Percentiles rank a stretch among this genome's conserved stretches.
Evolutionary conservation across 2,888 invertebrate genomes (phyloP).

Genomic region (Adela reaumurella): DNA sequence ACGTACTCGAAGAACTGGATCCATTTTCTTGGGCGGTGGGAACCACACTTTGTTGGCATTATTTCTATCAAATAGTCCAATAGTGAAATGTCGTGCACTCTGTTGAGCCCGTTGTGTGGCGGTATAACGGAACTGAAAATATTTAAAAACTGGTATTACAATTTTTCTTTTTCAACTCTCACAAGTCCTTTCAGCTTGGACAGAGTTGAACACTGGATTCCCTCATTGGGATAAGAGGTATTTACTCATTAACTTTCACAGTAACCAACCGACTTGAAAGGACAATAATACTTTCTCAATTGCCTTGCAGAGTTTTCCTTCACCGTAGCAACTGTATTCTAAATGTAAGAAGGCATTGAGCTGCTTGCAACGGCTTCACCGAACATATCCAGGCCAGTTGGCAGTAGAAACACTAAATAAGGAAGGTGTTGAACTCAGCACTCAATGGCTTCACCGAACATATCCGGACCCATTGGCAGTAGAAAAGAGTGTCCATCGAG

Average conservation of each 20-base stretch:
- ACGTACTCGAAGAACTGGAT: slow-evolving; percentile 67
- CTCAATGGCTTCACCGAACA: no score
- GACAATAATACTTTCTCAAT: slow-evolving; percentile 10
- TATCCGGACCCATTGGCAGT: no score
- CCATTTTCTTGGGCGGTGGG: slow-evolving; percentile 60
- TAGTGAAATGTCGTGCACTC: slow-evolving; percentile 71
- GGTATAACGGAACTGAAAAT: slow-evolving; percentile 70
- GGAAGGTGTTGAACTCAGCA: no score
- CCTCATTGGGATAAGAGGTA: neutral
- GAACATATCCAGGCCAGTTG: no score
- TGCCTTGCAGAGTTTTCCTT: neutral
- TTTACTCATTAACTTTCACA: neutral
- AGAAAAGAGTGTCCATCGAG: no score
- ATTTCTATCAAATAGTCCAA: slow-evolving; percentile 70
- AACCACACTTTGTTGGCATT: slow-evolving; percentile 60
- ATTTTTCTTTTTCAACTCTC: no score
- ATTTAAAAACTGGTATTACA: no score
- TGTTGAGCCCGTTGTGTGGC: slow-evolving; percentile 70
- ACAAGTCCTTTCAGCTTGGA: no score
- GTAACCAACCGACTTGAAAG: slow-evolving; percentile 9
- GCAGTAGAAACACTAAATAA: no score
- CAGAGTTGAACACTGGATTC: slow-evolving; percentile 2
- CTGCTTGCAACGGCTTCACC: no score
- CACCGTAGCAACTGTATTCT: no score
- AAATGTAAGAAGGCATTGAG: no score